Evolutionary conservation across 2,113 vertebrate genomes (phyloP), one percentile per base, ranked within the genome.

Genomic region (Platysteira castanea): DNA sequence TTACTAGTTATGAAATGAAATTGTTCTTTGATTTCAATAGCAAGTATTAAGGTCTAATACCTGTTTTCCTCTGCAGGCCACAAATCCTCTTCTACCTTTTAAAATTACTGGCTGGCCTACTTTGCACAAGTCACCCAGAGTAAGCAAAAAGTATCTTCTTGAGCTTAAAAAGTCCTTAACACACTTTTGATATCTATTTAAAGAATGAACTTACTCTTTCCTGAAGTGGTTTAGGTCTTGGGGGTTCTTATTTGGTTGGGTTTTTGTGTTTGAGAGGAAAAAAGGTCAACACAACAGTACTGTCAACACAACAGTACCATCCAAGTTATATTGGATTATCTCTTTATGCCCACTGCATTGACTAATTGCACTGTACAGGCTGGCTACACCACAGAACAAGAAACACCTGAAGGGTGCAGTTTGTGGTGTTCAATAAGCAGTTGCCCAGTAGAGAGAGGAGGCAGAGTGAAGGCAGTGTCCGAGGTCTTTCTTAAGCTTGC

Each of bases 181-280:
- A 18, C 4, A 14, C 10, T 23, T 70, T 24, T 23, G 30, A 56
- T 60, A n/a, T 44, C 16, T 8, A 37, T 69, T 73, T 87, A 18
- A 47, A 30, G 14, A 44, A 30, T 79, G 44, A 86, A 22, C 13
- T 64, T 88, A 23, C 10, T 41, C 16, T 53, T 65, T 10, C 16
- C 27, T 27, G 24, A 17, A 33, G 19, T 63, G 11, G 2, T 57
- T 75, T 90, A 5, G 9, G 21, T 8, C n/a, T 24, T 16, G 7
- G 4, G 1, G 3, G 1, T 3, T 30, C 67, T 53, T 21, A 14
- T 26, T 67, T 65, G 6, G 4, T 33, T 73, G 35, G 13, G 5
- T 2, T 24, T 75, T 37, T 83, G 70, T 41, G 4, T 31, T 53
- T 22, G 23, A 22, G 41, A n/a, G 31, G 15, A 19, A 37, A 15